Base-by-base conservation (phyloP, 2,888 invertebrate genomes). In the Calliopum simillimum region DNA sequence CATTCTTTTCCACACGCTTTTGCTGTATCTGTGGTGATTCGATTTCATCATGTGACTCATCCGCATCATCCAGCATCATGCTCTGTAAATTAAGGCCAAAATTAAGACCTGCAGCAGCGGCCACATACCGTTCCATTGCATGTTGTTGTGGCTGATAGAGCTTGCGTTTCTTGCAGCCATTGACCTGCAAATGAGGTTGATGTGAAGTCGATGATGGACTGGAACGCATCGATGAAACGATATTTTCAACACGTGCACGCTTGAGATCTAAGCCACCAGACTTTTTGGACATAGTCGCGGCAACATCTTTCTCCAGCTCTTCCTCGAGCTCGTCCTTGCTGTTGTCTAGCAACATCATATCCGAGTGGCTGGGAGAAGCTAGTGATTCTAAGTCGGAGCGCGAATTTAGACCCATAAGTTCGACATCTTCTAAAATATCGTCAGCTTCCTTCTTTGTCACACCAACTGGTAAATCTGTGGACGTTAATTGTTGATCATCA, bases 111-210 rank as follows among this genome's bases (percentile, higher is more conserved):
- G 88, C 88, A 2, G 86, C 86, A 1, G 86, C 86, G 75, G 86
- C 89, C 83, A 87, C 89, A 79, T 88, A 88, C n/a, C 91, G 87
- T 77, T 91, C 91, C 77, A 89, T 90, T 41, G 90, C 90, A 86
- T 97, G 96, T 82, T 97, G 97, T 86, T 97, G 96, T 13, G 98
- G 98, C 82, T 97, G 96, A 84, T 97, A 97, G 43, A 97, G 89
- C 87, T 98, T 98, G 61, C 98, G 91, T 87, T 98, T 98, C 86
- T 97, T 97, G 87, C 96, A 97, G 62, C 97, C 96, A 87, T 96
- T 96, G 12, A 86, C 86, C 77, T 84, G 85, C 14, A 84, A 77
- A 85, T 93, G 92, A 1, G 91, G 89, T 78, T 90, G 90, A 71
- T 87, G 82, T 13, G 88, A 89, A 33, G 33, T 33, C 23, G 93